Evolutionary conservation across 2,113 vertebrate genomes (phyloP), one percentile per base, ranked within the genome.

Genomic region (Alces alces): DNA sequence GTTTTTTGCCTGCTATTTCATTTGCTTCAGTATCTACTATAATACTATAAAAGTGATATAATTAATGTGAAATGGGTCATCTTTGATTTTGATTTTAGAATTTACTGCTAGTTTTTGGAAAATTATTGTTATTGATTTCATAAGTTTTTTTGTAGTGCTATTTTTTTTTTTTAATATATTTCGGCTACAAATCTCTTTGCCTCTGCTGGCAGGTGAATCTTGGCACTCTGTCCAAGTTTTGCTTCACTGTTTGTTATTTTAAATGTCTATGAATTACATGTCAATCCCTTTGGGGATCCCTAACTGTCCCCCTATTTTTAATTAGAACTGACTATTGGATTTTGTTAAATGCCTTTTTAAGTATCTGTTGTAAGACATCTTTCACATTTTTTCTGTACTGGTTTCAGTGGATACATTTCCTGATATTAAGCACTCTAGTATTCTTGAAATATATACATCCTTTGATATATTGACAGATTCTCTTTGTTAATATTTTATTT

Each of bases 41-140:
- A 86, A n/a, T 47, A 82, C 43, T 33, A 11, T 58, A 88, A 47
- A 8, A 61, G 33, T 76, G 15, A 47, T 89, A 55, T 64, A 43
- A 94, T 79, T 91, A 70, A 79, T 52, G 13, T 93, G 55, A 82
- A 80, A 60, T 45, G 52, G 12, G 30, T 87, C 52, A 73, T 82
- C 16, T 43, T 79, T 93, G 28, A n/a, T 86, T 86, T 28, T 80
- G n/a, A 64, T 86, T 96, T 96, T 90, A 92, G 54, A 87, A 87
- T 82, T 60, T 91, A 30, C 13, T 60, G 23, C 28, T 82, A 54
- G 23, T 47, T 82, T 87, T 93, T 90, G n/a, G 47, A 39, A 93
- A 86, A 64, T 93, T 54, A 2, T 64, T 50, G 83, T 83, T 93
- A 47, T 70, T 96, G 60, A 52, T 61, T 87, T 88, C 60, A 47